Conservation (phyloP, 1,140 invertebrate genomes). For the Caenorhabditis tropicalis region DNA sequence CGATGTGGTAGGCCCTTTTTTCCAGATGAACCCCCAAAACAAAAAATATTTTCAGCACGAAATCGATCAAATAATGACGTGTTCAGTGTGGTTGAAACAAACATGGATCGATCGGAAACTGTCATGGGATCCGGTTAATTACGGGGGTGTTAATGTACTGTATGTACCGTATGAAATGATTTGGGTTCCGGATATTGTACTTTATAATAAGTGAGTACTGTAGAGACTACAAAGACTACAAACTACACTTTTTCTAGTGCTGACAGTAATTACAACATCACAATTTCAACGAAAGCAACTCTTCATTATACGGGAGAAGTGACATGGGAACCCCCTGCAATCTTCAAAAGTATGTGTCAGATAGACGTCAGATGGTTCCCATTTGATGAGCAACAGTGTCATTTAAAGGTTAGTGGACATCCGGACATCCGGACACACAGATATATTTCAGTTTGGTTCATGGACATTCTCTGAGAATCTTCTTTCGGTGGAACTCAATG, state of each 20-base stretch:
- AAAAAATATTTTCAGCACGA: constrained; percentile 79
- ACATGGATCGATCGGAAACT: constrained; percentile 94
- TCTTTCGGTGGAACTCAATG: constrained; percentile 66
- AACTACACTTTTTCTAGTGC: constrained; percentile 74
- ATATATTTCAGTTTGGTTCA: constrained; percentile 82
- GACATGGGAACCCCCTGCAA: constrained; percentile 94
- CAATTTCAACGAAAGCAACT: constrained; percentile 76
- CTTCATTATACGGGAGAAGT: constrained; percentile 85
- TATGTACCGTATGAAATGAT: constrained; percentile 81
- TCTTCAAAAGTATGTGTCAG: constrained; percentile 93
- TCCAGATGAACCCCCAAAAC: background rate
- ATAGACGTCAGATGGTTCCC: constrained; percentile 89
- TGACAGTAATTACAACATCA: constrained; percentile 76
- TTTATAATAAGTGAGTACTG: constrained; percentile 61
- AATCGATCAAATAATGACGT: constrained; percentile 93
- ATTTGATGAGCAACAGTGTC: constrained; percentile 89
- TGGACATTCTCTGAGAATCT: constrained; percentile 87
- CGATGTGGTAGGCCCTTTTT: constrained; percentile 81
- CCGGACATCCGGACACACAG: background rate
- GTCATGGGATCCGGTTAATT: constrained; percentile 91
- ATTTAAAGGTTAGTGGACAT: constrained; percentile 76
- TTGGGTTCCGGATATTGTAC: constrained; percentile 85
- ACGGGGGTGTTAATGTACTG: constrained; percentile 84
- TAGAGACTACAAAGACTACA: background rate
- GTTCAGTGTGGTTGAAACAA: constrained; percentile 92